A percentile compares a stretch with the other conserved stretches of the same genome.
phyloP scores from a whole-genome alignment of 2,113 vertebrate species.

The Piaya cayana region DNA sequence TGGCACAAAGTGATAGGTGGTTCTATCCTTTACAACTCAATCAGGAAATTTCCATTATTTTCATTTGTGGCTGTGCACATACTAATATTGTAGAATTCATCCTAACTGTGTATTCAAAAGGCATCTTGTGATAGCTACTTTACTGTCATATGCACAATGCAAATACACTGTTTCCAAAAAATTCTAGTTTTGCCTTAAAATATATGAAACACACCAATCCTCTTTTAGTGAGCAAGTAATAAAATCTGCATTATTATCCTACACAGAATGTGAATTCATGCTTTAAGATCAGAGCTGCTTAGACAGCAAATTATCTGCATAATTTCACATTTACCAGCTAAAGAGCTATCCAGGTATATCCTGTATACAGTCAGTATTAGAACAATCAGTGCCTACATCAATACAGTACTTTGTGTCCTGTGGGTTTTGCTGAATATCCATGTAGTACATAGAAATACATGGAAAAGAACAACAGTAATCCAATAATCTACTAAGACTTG shows the following conservation, averaged over 20 bases:
- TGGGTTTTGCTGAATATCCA: slow-evolving; percentile 39
- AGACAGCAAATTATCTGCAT: slow-evolving; percentile 67
- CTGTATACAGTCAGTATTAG: slow-evolving; percentile 13
- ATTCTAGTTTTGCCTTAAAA: slow-evolving; percentile 52
- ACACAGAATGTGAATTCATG: slow-evolving; percentile 44
- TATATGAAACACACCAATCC: slow-evolving; percentile 6
- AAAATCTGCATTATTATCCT: slow-evolving; percentile 58
- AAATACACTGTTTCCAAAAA: slow-evolving; percentile 15
- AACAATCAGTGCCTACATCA: slow-evolving; percentile 14
- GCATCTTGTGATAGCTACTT: not conserved
- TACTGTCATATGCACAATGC: slow-evolving; percentile 8
- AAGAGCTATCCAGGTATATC: slow-evolving; percentile 57
- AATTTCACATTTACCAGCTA: slow-evolving; percentile 56
- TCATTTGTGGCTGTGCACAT: not conserved
- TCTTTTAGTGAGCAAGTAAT: slow-evolving; percentile 51
- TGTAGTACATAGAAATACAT: not conserved
- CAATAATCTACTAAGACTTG: not conserved
- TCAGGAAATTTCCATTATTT: not conserved
- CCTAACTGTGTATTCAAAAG: not conserved
- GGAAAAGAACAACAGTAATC: slow-evolving; percentile 4
- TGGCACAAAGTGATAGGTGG: not conserved
- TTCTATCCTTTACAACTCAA: not conserved
- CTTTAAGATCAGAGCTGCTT: slow-evolving; percentile 64
- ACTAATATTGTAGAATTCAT: not conserved
- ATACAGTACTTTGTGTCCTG: slow-evolving; percentile 1